These are phyloP conservation scores for Camponotus pennsylvanicus DNA, from an alignment of 1,140 invertebrate genomes.

Conservation along the genomic window DNA sequence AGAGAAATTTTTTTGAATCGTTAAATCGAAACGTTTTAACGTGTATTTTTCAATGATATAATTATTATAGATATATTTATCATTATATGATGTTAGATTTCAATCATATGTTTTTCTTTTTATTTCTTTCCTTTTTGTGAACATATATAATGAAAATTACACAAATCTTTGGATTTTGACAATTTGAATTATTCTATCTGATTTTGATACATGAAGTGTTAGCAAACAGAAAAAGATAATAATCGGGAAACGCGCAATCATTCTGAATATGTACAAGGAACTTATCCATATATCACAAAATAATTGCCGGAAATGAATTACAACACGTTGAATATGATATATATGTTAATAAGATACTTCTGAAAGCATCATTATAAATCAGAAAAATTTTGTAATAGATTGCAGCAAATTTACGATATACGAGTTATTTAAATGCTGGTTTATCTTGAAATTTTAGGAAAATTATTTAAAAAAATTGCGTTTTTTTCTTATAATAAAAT, in stretches of 20 bases:
- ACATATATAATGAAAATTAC: neutral
- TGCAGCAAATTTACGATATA: neutral
- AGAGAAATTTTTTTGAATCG: neutral
- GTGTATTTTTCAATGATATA: neutral
- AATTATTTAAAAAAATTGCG: neutral
- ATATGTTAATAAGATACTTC: neutral
- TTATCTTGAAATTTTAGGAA: neutral
- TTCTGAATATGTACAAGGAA: neutral
- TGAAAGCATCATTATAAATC: neutral
- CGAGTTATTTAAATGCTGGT: neutral
- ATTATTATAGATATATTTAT: neutral
- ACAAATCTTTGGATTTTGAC: neutral
- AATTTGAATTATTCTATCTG: conserved; percentile 23
- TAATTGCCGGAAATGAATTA: conserved; percentile 16
- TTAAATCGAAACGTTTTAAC: neutral
- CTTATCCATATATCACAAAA: neutral
- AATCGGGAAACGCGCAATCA: conserved; percentile 8
- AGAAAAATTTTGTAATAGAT: conserved; percentile 21
- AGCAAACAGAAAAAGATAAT: neutral
- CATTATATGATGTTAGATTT: neutral
- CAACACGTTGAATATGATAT: neutral
- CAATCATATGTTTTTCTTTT: neutral
- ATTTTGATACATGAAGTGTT: neutral
- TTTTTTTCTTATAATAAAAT: neutral
- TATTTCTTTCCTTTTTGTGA: neutral